Evolutionary conservation across 2,888 invertebrate genomes (phyloP).

Genomic region (Polymixis lichenea): DNA sequence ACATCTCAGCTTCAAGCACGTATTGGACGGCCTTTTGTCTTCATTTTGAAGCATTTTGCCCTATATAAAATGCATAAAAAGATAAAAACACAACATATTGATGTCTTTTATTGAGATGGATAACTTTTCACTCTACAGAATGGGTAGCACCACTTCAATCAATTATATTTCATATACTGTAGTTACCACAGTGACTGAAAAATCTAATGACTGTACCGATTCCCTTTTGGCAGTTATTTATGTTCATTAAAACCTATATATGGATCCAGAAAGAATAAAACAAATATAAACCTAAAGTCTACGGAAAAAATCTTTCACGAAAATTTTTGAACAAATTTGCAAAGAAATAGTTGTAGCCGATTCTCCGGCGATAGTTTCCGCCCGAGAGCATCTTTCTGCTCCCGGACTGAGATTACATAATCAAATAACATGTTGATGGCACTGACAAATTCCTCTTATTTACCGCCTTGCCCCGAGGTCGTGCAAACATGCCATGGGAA

Average conservation of each 20-base stretch:
- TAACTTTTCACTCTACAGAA: not conserved
- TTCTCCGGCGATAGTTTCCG: slow-evolving; percentile 59
- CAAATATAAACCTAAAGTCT: slow-evolving; percentile 22
- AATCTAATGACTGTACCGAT: not conserved
- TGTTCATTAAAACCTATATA: not conserved
- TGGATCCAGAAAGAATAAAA: slow-evolving; percentile 8
- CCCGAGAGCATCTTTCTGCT: slow-evolving; percentile 42
- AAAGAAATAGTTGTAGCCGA: slow-evolving; percentile 54
- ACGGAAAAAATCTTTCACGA: slow-evolving; percentile 31
- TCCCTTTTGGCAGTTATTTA: not conserved
- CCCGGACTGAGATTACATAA: slow-evolving; percentile 63
- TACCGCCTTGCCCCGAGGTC: slow-evolving; percentile 59
- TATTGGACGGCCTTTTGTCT: slow-evolving; percentile 57
- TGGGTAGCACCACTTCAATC: not conserved
- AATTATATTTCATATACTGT: not conserved
- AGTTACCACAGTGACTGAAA: not conserved
- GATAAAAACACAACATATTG: not conserved
- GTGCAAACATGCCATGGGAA: slow-evolving; percentile 55
- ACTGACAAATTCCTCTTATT: slow-evolving; percentile 67
- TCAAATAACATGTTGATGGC: slow-evolving; percentile 66
- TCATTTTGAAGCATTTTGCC: slow-evolving; percentile 35
- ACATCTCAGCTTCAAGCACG: slow-evolving; percentile 47
- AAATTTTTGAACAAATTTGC: slow-evolving; percentile 48
- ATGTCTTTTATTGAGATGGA: not conserved
- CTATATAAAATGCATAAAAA: slow-evolving; percentile 32